Base-by-base conservation (phyloP, 2,113 vertebrate species). In the Chelonoidis abingdonii region DNA sequence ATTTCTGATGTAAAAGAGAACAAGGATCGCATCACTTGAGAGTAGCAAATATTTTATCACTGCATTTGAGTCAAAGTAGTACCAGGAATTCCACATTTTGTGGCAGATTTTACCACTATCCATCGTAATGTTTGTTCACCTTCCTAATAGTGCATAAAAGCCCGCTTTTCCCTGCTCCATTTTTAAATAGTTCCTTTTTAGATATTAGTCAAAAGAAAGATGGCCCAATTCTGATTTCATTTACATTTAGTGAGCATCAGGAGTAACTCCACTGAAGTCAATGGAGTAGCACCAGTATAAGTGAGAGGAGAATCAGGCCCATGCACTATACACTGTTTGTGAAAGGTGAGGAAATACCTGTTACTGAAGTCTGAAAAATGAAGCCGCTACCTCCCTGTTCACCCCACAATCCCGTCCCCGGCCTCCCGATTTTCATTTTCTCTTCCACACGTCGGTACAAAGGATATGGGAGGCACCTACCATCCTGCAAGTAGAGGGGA, bases 351-450 rank as follows among this genome's bases (percentile, higher is more conserved):
- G 29, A 31, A 78, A 50, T 35, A 50, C 29, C 27, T 50, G 29
- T 31, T 35, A 80, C 11, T 31, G 47, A 31, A 80, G 78, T 50
- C 44, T 10, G 78, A 50, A 16, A 50, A 50, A 47, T 19, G 78
- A 50, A 17, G 47, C 78, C 5, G 2, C 29, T 27, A 31, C 47
- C 47, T 44, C 38, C 25, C 80, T 80, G 38, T 44, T 78, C 5
- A 11, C 0, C 1, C 44, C 56, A 50, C 38, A 81, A 52, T n/a
- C 1, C 0, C 4, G 1, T 57, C 10, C 24, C 24, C 24, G 8
- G 8, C 8, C 54, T 14, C 29, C 75, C 50, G 47, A 35, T 65
- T 93, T 29, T 54, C 31, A 41, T 79, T 84, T 81, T 87, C 44
- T 47, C 50, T 85, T 50, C 56, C 19, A 8, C 1, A n/a, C 41